Conservation (phyloP, 2,113 vertebrate genomes). For the Archocentrus centrarchus region DNA sequence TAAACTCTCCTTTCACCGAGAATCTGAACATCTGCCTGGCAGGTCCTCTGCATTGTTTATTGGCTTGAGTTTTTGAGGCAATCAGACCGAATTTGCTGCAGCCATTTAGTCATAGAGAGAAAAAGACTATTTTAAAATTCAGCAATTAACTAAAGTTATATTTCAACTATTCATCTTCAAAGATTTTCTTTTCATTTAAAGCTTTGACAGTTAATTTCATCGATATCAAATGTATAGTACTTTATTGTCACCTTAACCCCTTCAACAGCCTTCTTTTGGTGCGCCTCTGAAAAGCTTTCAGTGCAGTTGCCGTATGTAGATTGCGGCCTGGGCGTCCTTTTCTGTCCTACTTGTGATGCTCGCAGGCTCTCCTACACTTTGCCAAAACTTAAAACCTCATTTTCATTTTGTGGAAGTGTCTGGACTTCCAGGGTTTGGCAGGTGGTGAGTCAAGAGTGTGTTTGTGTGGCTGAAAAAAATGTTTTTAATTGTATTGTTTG, state of each 20-base stretch:
- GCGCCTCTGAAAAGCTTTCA: not conserved
- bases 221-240: not conserved
- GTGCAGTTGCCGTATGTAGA: not conserved
- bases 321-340: fast-evolving
- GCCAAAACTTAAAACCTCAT: too few species aligned
- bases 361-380: too few species aligned
- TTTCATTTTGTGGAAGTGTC: not conserved
- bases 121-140: fast-evolving
- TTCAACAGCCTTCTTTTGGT: not conserved
- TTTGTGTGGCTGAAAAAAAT: not conserved
- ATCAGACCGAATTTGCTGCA: not conserved
- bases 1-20: not conserved
- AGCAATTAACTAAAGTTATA: not conserved
- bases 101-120: not conserved
- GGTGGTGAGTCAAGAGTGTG: not conserved
- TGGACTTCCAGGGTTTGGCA: not conserved
- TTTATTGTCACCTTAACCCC: fast-evolving
- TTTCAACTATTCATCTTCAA: not conserved
- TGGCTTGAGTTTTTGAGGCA: not conserved
- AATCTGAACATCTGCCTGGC: not conserved
- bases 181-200: not conserved
- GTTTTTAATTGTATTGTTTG: not conserved
- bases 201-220: not conserved
- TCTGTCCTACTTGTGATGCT: too few species aligned
- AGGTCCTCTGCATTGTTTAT: not conserved